phyloP scores from a whole-genome alignment of 2,113 vertebrate species.

The Choloepus hoffmanni region DNA sequence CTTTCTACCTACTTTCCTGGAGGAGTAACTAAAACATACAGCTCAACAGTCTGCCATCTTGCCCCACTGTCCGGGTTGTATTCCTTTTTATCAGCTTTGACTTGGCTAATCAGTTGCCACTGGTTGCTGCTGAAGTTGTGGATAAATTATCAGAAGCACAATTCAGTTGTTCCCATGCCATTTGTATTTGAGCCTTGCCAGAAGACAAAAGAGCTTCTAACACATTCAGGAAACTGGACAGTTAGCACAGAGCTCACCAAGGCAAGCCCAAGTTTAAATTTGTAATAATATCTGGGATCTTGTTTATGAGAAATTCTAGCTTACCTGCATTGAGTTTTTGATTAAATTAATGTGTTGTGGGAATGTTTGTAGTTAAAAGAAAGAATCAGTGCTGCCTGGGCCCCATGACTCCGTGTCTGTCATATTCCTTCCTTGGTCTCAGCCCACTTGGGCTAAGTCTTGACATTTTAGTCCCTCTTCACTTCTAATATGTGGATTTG shows the following conservation, averaged over 20 bases:
- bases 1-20: too few species aligned
- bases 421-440: neutral
- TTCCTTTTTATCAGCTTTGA: conserved; percentile 54
- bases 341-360: conserved; percentile 63
- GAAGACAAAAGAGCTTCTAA: conserved; percentile 55
- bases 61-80: too few species aligned
- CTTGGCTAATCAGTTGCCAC: conserved; percentile 8
- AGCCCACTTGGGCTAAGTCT: neutral
- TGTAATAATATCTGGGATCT: conserved; percentile 43
- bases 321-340: conserved; percentile 64
- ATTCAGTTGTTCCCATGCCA: conserved; percentile 43
- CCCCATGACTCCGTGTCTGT: neutral
- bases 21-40: too few species aligned
- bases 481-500: conserved; percentile 55
- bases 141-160: conserved; percentile 55
- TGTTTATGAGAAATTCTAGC: conserved; percentile 69
- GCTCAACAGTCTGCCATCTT: too few species aligned
- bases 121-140: conserved; percentile 27
- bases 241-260: conserved; percentile 53
- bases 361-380: conserved; percentile 26
- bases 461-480: conserved; percentile 12
- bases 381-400: conserved; percentile 5
- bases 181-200: conserved; percentile 49
- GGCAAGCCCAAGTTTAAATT: conserved; percentile 58
- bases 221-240: conserved; percentile 65